Base-by-base conservation (phyloP, 2,888 invertebrate species). In the Melanostoma mellinum region DNA sequence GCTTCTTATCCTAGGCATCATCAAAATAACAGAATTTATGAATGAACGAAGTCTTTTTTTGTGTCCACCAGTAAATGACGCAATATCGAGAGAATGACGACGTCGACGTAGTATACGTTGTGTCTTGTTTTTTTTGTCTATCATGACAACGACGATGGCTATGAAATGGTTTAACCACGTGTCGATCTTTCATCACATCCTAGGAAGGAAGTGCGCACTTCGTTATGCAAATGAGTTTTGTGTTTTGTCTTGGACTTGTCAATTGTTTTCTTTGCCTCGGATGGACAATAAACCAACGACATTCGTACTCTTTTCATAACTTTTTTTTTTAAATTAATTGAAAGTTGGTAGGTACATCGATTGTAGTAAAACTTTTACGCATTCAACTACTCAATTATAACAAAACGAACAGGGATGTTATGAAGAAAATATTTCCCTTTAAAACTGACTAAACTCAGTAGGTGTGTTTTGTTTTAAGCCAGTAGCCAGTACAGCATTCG, bases 191-290 rank as follows among this genome's bases (percentile, higher is more conserved):
- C 36, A 50, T 71, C 10, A 20, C 20, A 53, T 76, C 30, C 30
- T 44, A 32, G 50, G 44, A 77, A 73, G 81, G 77, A 82, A 82
- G 81, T 82, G 77, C 81, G 81, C 81, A 77, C 63, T 82, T 82
- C 61, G 72, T 63, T 82, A 82, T 82, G 61, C 63, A 82, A 82
- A 77, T 77, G 61, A 76, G 67, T 33, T 36, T 38, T 44, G 53
- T 60, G 46, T 48, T 55, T 35, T 6, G 38, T 30, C 30, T 32
- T 5, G 63, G 36, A 4, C 5, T 42, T 50, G 38, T n/a, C 48
- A 6, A n/a, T 50, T 38, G 32, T 63, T 50, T 63, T 40, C 38
- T 38, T 48, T 50, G 42, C 4, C 20, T n/a, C 6, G 6, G 38
- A 30, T 30, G 32, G 50, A 63, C 48, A 48, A 50, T 2, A 38